phyloP scores from a whole-genome alignment of 2,888 invertebrate genomes.

The Rotaria macrura region DNA sequence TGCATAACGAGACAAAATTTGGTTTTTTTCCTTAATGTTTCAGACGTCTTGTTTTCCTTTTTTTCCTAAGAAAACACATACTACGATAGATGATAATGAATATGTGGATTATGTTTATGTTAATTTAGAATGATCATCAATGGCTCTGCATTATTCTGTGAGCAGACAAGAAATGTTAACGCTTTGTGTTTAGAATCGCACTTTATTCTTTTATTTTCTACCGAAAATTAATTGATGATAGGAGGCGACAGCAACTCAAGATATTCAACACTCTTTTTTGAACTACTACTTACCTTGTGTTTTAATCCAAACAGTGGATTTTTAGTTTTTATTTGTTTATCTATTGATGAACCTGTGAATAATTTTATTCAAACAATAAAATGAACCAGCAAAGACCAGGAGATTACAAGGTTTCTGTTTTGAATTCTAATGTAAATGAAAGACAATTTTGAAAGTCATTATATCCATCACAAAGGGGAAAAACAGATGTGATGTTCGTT shows the following conservation, averaged over 20 bases:
- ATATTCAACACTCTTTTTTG: not conserved
- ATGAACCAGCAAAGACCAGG: no score
- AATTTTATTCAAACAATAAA: no score
- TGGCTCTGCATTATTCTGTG: not conserved
- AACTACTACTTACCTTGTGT: not conserved
- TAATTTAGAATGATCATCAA: not conserved
- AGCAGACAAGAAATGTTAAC: not conserved
- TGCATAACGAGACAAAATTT: not conserved
- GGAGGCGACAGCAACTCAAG: not conserved
- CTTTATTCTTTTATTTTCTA: not conserved
- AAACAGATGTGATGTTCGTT: no score
- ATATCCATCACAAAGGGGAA: no score
- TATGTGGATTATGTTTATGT: not conserved
- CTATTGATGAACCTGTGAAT: not conserved
- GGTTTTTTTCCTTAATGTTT: not conserved
- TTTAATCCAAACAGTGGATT: not conserved
- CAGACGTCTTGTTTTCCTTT: not conserved
- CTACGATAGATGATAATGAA: not conserved
- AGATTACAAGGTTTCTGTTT: no score
- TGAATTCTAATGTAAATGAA: no score
- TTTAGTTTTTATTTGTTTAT: not conserved
- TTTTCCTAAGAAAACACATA: not conserved
- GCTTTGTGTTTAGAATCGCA: not conserved
- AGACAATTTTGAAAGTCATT: no score
- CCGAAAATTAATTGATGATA: not conserved